Percentiles rank a stretch among this genome's conserved stretches.
Evolutionary conservation across 2,113 vertebrate genomes (phyloP).

Genomic region (Lathamus discolor): DNA sequence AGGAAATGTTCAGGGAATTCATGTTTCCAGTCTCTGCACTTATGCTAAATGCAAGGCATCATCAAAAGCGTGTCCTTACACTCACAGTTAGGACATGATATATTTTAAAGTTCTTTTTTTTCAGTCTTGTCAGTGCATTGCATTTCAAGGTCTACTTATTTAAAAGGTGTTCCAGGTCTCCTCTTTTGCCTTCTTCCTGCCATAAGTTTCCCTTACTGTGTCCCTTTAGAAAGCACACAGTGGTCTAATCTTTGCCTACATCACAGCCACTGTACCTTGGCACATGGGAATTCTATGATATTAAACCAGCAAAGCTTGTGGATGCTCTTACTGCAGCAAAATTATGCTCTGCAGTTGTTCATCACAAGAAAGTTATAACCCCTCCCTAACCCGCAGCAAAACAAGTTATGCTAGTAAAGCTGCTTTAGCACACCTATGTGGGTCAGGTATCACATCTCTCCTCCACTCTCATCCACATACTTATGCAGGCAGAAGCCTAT

Average conservation of each 20-base stretch:
- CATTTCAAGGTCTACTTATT: neutral
- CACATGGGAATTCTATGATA: neutral
- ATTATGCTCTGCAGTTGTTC: neutral
- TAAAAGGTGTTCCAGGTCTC: neutral
- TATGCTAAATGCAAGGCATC: neutral
- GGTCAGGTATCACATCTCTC: conserved; percentile 62
- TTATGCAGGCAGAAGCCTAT: conserved; percentile 49
- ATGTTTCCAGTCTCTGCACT: neutral
- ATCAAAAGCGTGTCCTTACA: neutral
- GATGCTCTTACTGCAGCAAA: conserved; percentile 25
- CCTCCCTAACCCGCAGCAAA: conserved; percentile 34
- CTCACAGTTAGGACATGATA: neutral
- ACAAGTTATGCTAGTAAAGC: conserved; percentile 55
- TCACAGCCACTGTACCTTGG: neutral
- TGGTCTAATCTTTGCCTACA: neutral
- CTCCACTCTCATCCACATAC: neutral
- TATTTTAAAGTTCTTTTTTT: neutral
- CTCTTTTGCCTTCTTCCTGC: neutral
- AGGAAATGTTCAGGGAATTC: neutral
- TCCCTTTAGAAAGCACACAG: accelerated
- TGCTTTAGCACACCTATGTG: conserved; percentile 43
- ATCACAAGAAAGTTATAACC: conserved; percentile 40
- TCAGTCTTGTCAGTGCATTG: neutral
- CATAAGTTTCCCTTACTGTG: neutral
- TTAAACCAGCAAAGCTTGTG: conserved; percentile 1